Conservation (phyloP, 2,113 vertebrate species). For the Silurus asotus region DNA sequence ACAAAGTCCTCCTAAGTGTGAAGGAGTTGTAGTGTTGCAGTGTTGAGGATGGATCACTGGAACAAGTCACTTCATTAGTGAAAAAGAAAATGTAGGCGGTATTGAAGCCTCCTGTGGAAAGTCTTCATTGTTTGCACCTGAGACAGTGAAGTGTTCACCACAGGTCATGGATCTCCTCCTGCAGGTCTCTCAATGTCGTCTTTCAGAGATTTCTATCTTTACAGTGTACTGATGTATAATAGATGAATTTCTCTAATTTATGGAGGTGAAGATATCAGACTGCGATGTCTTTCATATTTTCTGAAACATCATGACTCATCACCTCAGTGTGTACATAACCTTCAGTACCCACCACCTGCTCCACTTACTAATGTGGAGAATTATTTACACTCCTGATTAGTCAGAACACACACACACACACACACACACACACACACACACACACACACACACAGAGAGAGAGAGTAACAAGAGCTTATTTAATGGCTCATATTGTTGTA, state of each 20-base stretch:
- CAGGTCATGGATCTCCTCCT: background rate
- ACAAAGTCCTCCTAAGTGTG: background rate
- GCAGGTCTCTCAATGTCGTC: background rate
- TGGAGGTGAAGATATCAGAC: background rate
- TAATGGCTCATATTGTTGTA: background rate
- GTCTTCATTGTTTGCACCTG: background rate
- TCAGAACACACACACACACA: constrained; percentile 9
- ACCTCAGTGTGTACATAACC: background rate
- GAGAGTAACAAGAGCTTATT: background rate
- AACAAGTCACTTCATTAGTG: background rate
- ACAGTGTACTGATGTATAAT: no score
- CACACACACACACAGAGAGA: constrained; percentile 13
- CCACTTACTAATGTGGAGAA: constrained; percentile 7
- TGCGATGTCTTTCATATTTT: background rate
- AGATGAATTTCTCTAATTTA: no score
- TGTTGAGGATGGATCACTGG: background rate
- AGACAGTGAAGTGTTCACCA: background rate
- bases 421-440: constrained; percentile 24
- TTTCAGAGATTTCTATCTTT: background rate
- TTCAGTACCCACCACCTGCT: constrained; percentile 18
- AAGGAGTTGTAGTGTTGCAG: background rate
- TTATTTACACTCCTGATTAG: constrained; percentile 16
- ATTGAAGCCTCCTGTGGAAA: background rate
- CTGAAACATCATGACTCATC: constrained; percentile 10
- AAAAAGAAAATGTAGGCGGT: background rate